Base-by-base conservation (phyloP, 2,113 vertebrate species). In the Odobenus rosmarus region DNA sequence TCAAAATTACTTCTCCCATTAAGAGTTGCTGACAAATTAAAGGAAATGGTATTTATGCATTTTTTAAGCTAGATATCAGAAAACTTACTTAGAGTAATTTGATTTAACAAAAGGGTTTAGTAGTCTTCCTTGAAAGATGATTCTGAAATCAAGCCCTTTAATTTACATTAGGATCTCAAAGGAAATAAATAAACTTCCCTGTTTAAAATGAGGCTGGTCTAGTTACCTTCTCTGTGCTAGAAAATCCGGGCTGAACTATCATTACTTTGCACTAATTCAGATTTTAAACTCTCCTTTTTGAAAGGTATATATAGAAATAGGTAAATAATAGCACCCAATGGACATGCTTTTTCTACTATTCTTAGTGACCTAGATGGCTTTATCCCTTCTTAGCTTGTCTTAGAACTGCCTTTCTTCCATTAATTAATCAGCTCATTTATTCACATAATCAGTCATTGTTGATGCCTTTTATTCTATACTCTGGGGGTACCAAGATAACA, bases 101-200 rank as follows among this genome's bases (percentile, higher is more conserved):
- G 53, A 71, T 96, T 98, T 79, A 61, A 87, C 92, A 64, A 42
- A 90, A 95, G 80, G 61, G 36, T 96, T 96, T 93, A 96, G 28
- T 57, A 59, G 18, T 90, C 82, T 97, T 98, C 96, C 95, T 93
- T 95, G 88, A 97, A 97, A 98, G 95, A 23, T 55, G 92, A 64
- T 89, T 96, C 90, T 97, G 87, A 95, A 98, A 95, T 97, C 97
- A 86, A 46, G 91, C 31, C 16, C 67, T 90, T 96, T 98, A 71
- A 91, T 74, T 98, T 98, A 82, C 55, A 72, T 87, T 92, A 93
- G 95, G 1, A 1, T 88, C 89, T 96, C 79, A 96, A 82, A 95
- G 26, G 85, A 97, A 96, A 87, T 97, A 93, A 97, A 88, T 69
- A 94, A 85, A 93, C 96, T 96, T 92, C 57, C n/a, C 36, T n/a